These are phyloP conservation scores for Thysanoteuthis rhombus DNA, from an alignment of 2,888 invertebrate species.

Conservation along the genomic window DNA sequence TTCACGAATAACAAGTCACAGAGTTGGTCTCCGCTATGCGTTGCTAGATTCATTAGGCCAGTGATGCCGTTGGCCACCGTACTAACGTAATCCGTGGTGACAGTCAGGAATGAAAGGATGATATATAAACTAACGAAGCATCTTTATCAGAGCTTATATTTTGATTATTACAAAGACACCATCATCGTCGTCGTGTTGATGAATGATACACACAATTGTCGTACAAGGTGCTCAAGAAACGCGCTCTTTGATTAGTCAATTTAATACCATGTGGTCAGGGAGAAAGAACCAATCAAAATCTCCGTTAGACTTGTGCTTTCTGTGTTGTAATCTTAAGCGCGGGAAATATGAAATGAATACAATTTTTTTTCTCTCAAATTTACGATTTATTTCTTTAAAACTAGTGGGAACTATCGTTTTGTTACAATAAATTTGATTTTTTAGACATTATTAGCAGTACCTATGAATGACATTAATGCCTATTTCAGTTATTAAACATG, in stretches of 20 bases:
- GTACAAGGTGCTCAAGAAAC: not conserved
- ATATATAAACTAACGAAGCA: not conserved
- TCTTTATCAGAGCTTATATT: not conserved
- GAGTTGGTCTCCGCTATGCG: constrained; percentile 78
- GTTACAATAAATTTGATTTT: too few relatives aligned
- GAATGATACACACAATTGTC: not conserved
- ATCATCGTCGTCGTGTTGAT: not conserved
- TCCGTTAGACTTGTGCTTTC: not conserved
- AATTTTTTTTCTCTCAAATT: too few relatives aligned
- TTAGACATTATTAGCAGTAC: too few relatives aligned
- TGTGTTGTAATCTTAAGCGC: not conserved
- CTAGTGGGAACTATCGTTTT: too few relatives aligned
- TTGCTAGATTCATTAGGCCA: constrained; percentile 87
- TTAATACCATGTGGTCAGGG: not conserved
- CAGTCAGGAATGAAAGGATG: constrained; percentile 23
- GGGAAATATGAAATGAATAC: not conserved
- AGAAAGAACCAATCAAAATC: not conserved
- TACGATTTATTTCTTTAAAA: not conserved
- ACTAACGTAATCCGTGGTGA: constrained; percentile 55
- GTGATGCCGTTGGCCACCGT: constrained; percentile 68
- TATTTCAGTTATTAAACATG: too few relatives aligned
- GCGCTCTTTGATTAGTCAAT: not conserved
- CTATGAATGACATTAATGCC: too few relatives aligned
- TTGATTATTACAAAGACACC: constrained; percentile 2
- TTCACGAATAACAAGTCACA: constrained; percentile 88